Base-by-base conservation (phyloP, 2,888 invertebrate genomes). In the Zaprionus obscuricornis region DNA sequence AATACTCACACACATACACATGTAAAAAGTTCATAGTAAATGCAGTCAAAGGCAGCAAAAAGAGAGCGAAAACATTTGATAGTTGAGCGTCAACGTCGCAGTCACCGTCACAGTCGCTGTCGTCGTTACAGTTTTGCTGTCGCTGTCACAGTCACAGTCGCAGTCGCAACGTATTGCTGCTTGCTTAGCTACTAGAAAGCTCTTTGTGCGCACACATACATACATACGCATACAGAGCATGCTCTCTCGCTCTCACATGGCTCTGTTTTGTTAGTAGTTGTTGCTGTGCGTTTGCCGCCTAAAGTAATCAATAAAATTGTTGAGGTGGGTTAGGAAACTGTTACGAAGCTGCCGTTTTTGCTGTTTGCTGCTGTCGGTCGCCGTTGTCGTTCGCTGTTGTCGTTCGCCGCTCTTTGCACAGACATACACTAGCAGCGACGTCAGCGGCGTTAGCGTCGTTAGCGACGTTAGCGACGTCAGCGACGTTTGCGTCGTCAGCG, bases 311-410 rank as follows among this genome's bases (percentile, higher is more conserved):
- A 89, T 89, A 88, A 88, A 89, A 89, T 89, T 89, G 88, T 89
- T 89, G 89, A 89, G 89, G 89, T 89, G 89, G 89, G 89, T 89
- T 89, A 89, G 88, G 89, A 89, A 89, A 89, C 85, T 84, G 88
- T 88, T 88, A 88, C 87, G 86, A 84, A 86, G 85, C 70, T 69
- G 71, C 55, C 62, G 72, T 37, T 20, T 56, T 43, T 14, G 74
- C 18, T 34, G 27, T 18, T n/a, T 17, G 18, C 37, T 36, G n/a
- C 22, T 37, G 57, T 47, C 37, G 37, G 22, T 16, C 14, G 27
- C 43, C 10, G 11, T 33, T 33, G 33, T 16, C 17, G 24, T 24
- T 47, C 42, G 26, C 55, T 49, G 59, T 56, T 42, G 36, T 37
- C 39, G 47, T 54, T 33, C 14, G 42, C 27, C 26, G 26, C 65